Conservation (phyloP, 2,797 vertebrate species). For the Sebastiscus tertius region DNA sequence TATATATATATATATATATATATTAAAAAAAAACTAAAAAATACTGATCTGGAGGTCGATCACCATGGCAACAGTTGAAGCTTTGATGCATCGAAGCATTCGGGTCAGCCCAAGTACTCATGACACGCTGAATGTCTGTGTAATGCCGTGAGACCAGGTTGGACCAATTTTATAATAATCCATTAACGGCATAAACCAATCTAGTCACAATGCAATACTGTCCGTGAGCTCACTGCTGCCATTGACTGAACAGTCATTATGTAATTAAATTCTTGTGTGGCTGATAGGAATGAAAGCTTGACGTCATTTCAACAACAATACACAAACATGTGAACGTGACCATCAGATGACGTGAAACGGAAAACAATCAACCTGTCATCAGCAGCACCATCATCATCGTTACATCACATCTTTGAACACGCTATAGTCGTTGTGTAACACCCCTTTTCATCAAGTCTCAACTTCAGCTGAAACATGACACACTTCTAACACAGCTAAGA, state of each 20-base stretch:
- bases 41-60: too few relatives aligned
- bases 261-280: not conserved
- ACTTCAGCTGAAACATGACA: not conserved
- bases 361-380: not conserved
- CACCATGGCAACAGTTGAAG: too few relatives aligned
- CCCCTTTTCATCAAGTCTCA: not conserved
- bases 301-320: not conserved
- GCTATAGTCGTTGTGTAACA: too few relatives aligned
- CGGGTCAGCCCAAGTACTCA: too few relatives aligned
- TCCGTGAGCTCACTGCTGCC: too few relatives aligned
- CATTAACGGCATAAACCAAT: not conserved
- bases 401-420: not conserved
- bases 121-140: too few relatives aligned
- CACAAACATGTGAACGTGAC: not conserved
- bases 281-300: not conserved
- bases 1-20: too few relatives aligned
- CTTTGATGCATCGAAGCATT: too few relatives aligned
- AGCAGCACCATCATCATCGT: not conserved
- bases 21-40: too few relatives aligned
- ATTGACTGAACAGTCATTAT: too few relatives aligned
- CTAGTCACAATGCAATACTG: not conserved
- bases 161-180: not conserved
- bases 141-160: too few relatives aligned
- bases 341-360: not conserved
- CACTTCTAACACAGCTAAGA: not conserved